Base-by-base conservation (phyloP, 1,140 invertebrate species). In the Riptortus pedestris region DNA sequence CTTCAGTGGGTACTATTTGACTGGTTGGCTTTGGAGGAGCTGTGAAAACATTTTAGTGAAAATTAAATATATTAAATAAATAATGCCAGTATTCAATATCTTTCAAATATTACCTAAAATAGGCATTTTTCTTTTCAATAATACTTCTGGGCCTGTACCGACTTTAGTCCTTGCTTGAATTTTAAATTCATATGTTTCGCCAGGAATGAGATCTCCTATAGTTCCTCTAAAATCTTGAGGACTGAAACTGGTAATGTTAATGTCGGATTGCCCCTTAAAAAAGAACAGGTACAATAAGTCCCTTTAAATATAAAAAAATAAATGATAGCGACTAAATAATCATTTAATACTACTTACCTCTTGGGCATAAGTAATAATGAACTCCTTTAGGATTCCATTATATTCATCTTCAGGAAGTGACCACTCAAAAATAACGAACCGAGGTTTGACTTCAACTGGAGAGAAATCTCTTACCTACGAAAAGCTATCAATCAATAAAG, bases 161-260 rank as follows among this genome's bases (percentile, higher is more conserved):
- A 92, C 81, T 72, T 83, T 84, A 0, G 90, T 93, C 73, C 89
- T 85, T 0, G 87, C 91, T 77, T 90, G 86, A 70, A 94, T 90
- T 61, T 83, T 79, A 70, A 94, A 93, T 18, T 84, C 75, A 75
- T 95, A 95, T 0, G 81, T 84, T 70, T 83, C 85, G 62, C 91
- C 91, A 0, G 92, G 90, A 67, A 81, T 79, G 9, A 95, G 75
- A 33, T 83, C 83, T 64, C 79, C 80, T 59, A 94, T 85, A 4
- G 82, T 73, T 1, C 90, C 91, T 29, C 79, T 75, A 3, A 82
- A 79, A 65, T 88, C 86, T 65, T 75, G 77, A 1, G 87, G 79
- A 24, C 48, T 24, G 22, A 51, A 51, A 18, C 18, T 18, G n/a
- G n/a, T n/a, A n/a, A n/a, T n/a, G n/a, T n/a, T n/a, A n/a, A n/a